Evolutionary conservation across 1,140 invertebrate species (phyloP), one percentile per base, ranked within the genome.

Genomic region (Hyles vespertilio): DNA sequence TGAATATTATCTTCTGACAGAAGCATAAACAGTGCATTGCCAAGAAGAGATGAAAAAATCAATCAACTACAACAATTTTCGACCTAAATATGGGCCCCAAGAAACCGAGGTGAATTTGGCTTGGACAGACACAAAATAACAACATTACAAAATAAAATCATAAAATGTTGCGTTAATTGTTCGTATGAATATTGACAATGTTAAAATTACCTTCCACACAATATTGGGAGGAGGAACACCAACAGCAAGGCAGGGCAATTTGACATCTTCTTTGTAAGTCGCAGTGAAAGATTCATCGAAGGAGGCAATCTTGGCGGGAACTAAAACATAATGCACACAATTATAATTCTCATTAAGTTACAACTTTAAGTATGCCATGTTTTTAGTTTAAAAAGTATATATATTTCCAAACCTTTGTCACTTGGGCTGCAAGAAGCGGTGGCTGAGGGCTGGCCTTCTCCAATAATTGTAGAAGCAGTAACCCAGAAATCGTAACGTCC

Each of bases 401-500:
- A 10, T 36, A 36, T 34, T n/a, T n/a, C 2, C 7, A 46, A 85
- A 95, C 94, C 94, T 91, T 95, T 94, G 63, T 93, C 93, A 65
- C 93, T 96, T 32, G 96, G 95, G 71, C 94, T 94, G 58, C 96
- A 92, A 6, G 93, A 93, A 44, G 96, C 96, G 54, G 94, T 94
- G 72, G 96, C 95, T 32, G 96, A 97, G 46, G 94, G 92, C 89
- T 96, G 94, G 45, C 97, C 96, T 92, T 98, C 97, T 5, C 97
- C 97, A 74, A 98, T 97, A 60, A 95, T 95, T 0, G 97, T 98
- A 50, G 95, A 96, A 45, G 96, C 96, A 9, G 96, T 98, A 0
- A 98, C 96, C 96, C 96, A 98, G 87, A 98, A 98, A 82, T 98
- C 96, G 75, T 98, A 98, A 58, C 95, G 93, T 70, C 94, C 94